Conservation (phyloP, 2,888 invertebrate genomes). For the Eupithecia inturbata region DNA sequence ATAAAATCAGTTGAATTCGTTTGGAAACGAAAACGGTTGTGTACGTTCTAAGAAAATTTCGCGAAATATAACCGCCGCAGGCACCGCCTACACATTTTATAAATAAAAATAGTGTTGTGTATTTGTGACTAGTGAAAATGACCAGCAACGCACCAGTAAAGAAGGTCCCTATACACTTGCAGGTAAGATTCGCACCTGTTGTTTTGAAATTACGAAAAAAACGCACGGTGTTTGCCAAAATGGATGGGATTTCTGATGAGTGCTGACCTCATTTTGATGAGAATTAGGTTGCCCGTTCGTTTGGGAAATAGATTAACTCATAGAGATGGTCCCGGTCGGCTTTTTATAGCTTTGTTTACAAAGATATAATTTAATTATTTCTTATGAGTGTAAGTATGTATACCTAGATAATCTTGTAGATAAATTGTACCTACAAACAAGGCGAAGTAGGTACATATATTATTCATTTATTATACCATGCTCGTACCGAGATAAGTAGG, state of each 20-base stretch:
- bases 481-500: too few relatives aligned
- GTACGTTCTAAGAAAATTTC: conserved; percentile 42
- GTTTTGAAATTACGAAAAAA: conserved; percentile 57
- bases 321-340: conserved; percentile 13
- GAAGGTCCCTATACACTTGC: conserved; percentile 97
- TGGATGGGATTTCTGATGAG: conserved; percentile 17
- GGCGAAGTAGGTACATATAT: too few relatives aligned
- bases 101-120: conserved; percentile 74
- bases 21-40: conserved; percentile 51
- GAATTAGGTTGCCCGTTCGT: conserved; percentile 49
- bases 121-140: conserved; percentile 81
- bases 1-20: conserved; percentile 67
- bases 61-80: conserved; percentile 59
- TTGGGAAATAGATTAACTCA: conserved; percentile 41
- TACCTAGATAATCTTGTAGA: too few relatives aligned
- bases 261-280: conserved; percentile 48
- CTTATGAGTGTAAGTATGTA: too few relatives aligned
- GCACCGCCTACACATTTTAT: conserved; percentile 69
- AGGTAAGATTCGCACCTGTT: conserved; percentile 86
- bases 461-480: too few relatives aligned
- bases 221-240: conserved; percentile 13
- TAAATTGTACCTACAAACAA: too few relatives aligned
- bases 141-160: conserved; percentile 90
- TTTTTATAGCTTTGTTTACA: conserved; percentile 23
- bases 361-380: neutral